Conservation (phyloP, 2,797 vertebrate genomes). For the Poeciliopsis turneri region DNA sequence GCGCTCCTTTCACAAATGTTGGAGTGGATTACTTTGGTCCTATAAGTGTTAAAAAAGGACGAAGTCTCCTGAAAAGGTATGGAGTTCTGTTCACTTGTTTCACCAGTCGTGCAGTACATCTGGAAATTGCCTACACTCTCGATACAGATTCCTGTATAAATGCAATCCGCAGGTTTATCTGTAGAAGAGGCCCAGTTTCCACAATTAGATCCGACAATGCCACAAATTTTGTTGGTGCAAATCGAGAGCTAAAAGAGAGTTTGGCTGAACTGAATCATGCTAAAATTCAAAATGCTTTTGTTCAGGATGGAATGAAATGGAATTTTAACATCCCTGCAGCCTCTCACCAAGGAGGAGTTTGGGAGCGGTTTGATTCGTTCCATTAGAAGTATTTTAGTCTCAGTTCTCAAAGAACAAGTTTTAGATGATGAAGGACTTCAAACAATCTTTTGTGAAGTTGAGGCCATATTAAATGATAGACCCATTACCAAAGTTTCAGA, state of each 20-base stretch:
- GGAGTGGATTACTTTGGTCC: not conserved
- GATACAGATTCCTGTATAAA: slow-evolving; percentile 1
- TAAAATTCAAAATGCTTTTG: not conserved
- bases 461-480: not conserved
- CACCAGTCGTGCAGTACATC: slow-evolving; percentile 1
- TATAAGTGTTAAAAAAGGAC: not conserved
- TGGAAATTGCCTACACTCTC: not conserved
- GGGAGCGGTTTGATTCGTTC: not conserved
- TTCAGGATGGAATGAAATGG: slow-evolving; percentile 6
- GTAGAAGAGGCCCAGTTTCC: not conserved
- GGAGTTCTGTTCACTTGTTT: not conserved
- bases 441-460: not conserved
- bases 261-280: not conserved
- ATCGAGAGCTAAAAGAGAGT: not conserved
- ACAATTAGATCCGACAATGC: not conserved
- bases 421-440: too few relatives aligned
- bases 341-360: not conserved
- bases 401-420: too few relatives aligned
- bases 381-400: not conserved
- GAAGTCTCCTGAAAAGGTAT: not conserved
- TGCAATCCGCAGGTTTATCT: not conserved
- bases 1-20: not conserved
- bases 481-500: not conserved
- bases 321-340: not conserved
- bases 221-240: not conserved